Conservation (phyloP, 2,888 invertebrate species). For the Amaurobius ferox region DNA sequence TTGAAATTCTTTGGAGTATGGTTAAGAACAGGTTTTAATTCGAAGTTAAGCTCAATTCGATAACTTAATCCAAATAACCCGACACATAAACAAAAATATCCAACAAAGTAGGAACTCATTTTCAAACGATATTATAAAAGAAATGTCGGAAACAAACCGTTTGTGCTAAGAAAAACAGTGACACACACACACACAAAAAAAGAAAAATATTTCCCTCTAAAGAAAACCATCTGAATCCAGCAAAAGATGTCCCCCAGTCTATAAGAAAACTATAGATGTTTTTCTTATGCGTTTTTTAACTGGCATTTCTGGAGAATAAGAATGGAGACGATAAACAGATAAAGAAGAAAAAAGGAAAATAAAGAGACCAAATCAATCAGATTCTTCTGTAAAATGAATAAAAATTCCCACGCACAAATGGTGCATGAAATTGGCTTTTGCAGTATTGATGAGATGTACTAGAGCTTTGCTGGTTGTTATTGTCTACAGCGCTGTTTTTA, state of each 20-base stretch:
- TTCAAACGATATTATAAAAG: too few relatives aligned
- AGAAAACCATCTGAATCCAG: neutral
- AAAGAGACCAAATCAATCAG: neutral
- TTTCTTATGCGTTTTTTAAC: neutral
- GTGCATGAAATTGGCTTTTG: constrained; percentile 69
- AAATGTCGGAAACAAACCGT: too few relatives aligned
- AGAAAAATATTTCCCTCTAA: neutral
- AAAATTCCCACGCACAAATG: constrained; percentile 70
- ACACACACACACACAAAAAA: too few relatives aligned
- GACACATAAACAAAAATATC: too few relatives aligned
- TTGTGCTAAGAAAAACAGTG: too few relatives aligned
- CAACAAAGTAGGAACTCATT: too few relatives aligned
- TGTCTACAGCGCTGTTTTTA: too few relatives aligned
- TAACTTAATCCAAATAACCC: too few relatives aligned
- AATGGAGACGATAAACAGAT: neutral
- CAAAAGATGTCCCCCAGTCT: neutral
- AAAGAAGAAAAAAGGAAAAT: neutral
- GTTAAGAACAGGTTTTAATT: too few relatives aligned
- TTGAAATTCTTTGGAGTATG: too few relatives aligned
- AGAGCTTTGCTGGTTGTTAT: neutral
- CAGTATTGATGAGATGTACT: constrained; percentile 45
- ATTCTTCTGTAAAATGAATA: constrained; percentile 6
- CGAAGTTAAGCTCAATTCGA: too few relatives aligned
- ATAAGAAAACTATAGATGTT: neutral
- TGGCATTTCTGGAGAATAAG: neutral